Conservation (phyloP, 2,888 invertebrate species). For the Chaetogeoica ovagalla region DNA sequence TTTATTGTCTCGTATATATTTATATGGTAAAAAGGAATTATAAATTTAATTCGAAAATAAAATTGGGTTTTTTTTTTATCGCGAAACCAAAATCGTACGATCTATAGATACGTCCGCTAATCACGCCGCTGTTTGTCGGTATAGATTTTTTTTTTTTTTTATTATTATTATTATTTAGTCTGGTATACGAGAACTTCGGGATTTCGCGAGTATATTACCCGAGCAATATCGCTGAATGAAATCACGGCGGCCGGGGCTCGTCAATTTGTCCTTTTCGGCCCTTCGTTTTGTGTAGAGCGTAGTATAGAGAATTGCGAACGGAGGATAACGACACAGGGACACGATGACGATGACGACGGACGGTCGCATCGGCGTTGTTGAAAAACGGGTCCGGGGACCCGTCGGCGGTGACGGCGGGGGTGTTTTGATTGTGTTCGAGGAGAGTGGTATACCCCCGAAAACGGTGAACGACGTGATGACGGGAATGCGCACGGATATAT, state of each 20-base stretch:
- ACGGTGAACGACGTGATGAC: background rate
- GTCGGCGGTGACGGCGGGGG: background rate
- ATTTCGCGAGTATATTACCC: background rate
- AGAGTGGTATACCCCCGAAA: background rate
- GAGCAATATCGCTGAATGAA: background rate
- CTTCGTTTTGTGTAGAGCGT: slow-evolving; percentile 27
- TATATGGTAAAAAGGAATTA: no score
- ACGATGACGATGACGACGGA: background rate
- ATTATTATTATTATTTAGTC: no score
- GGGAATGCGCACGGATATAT: no score
- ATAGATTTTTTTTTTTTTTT: no score
- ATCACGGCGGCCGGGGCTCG: slow-evolving; percentile 11
- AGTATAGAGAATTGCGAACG: background rate
- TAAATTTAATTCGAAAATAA: no score
- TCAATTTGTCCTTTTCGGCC: slow-evolving; percentile 2
- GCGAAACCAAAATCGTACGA: no score
- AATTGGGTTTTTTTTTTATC: no score
- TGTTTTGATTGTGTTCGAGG: slow-evolving; percentile 48
- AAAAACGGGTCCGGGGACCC: slow-evolving; percentile 15
- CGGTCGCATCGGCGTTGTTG: background rate
- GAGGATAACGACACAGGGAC: background rate
- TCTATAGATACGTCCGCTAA: no score
- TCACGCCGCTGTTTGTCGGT: no score
- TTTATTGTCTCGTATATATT: no score
- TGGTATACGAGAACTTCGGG: no score